Percentiles rank a stretch among this genome's conserved stretches.
Conservation (phyloP, 2,113 vertebrate genomes). For the Pseudopodoces humilis region DNA sequence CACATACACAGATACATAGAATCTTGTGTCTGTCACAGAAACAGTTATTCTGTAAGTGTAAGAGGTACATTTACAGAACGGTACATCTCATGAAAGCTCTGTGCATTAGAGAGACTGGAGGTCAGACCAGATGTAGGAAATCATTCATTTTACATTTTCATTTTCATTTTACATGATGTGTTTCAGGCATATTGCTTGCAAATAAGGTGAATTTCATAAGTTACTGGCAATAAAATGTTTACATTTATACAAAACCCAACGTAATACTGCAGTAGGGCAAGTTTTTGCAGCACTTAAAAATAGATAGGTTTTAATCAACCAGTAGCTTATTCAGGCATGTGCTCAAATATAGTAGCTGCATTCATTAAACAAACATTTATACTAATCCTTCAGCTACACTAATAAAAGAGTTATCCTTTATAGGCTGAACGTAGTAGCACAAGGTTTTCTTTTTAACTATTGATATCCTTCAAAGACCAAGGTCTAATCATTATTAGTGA, state of each 20-base stretch:
- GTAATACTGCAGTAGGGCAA: not conserved
- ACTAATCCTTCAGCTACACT: slow-evolving; percentile 66
- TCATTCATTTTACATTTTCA: not conserved
- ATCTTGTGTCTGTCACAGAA: not conserved
- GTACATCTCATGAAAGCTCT: not conserved
- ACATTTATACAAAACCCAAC: not conserved
- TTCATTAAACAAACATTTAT: slow-evolving; percentile 75
- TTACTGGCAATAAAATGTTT: slow-evolving; percentile 14
- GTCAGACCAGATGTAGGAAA: not conserved
- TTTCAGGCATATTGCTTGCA: slow-evolving; percentile 14
- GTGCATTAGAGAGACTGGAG: not conserved
- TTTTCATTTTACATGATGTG: not conserved
- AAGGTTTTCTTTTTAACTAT: slow-evolving; percentile 54
- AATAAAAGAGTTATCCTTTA: slow-evolving; percentile 68
- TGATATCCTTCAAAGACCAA: slow-evolving; percentile 17
- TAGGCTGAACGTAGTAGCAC: slow-evolving; percentile 23
- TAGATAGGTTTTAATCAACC: slow-evolving; percentile 68
- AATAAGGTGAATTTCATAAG: not conserved
- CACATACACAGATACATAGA: not conserved
- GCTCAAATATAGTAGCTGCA: slow-evolving; percentile 72
- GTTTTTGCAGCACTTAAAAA: slow-evolving; percentile 68
- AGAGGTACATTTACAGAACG: not conserved
- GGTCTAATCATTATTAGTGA: slow-evolving; percentile 18
- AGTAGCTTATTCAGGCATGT: slow-evolving; percentile 69
- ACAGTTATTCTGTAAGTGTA: not conserved